Percentiles rank a stretch among this genome's conserved stretches.
phyloP scores from a whole-genome alignment of 2,797 vertebrate species.

The Microtus obscurus region DNA sequence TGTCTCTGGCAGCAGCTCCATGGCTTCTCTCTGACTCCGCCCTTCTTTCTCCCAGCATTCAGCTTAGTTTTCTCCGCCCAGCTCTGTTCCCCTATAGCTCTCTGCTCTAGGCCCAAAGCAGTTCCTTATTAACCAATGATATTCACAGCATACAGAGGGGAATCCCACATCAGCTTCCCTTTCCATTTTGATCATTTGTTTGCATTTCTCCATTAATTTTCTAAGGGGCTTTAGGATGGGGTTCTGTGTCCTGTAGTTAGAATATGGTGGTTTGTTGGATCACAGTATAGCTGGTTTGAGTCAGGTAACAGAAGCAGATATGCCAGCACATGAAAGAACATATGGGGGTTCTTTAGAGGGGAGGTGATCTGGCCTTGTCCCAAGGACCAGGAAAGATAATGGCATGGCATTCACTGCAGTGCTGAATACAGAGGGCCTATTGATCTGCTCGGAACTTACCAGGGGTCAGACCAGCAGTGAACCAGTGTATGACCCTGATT shows the following conservation, averaged over 20 bases:
- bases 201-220: conserved; percentile 33
- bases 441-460: background rate
- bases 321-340: background rate
- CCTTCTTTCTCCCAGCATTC: no score
- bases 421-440: background rate
- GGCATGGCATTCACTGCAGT: background rate
- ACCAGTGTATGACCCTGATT: background rate
- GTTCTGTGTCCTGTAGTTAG: background rate
- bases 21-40: no score
- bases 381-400: background rate
- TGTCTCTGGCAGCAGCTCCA: no score
- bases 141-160: no score
- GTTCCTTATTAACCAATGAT: no score
- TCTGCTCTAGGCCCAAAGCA: no score
- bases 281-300: background rate
- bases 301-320: background rate
- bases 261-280: background rate
- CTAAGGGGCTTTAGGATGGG: background rate
- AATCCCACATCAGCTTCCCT: background rate
- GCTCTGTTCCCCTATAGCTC: no score
- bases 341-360: background rate
- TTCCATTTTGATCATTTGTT: background rate
- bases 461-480: background rate
- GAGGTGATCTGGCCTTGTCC: background rate
- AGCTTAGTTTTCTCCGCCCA: no score